A percentile compares a stretch with the other conserved stretches of the same genome.
phyloP scores from a whole-genome alignment of 2,888 invertebrate genomes.

The Acrobeloides nanus region DNA sequence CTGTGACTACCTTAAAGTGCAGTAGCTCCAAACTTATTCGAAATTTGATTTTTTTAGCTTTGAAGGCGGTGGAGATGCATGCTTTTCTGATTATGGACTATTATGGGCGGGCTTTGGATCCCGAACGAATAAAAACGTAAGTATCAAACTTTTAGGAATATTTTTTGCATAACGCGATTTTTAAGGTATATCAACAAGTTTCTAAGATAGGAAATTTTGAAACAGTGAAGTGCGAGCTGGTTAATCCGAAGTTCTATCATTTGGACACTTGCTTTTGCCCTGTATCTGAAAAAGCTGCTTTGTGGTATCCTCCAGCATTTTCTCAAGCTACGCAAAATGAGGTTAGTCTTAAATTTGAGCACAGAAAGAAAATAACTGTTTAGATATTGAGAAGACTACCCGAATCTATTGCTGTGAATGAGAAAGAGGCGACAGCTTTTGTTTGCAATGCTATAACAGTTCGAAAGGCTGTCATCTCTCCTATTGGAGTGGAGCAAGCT shows the following conservation, averaged over 20 bases:
- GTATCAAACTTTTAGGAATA: not conserved
- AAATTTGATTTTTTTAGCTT: conserved; percentile 7
- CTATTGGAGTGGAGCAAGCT: conserved; percentile 36
- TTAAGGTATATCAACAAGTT: conserved; percentile 42
- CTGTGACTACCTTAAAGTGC: too few species aligned
- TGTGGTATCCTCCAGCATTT: conserved; percentile 50
- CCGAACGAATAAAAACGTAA: conserved; percentile 37
- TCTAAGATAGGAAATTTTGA: conserved; percentile 40
- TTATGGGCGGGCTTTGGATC: conserved; percentile 52
- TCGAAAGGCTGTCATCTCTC: conserved; percentile 47
- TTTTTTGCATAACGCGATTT: not conserved
- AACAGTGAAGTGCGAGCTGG: conserved; percentile 42
- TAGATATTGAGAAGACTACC: conserved; percentile 46
- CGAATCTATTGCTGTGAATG: conserved; percentile 44
- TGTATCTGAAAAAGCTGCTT: conserved; percentile 38
- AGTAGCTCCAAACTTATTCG: too few species aligned
- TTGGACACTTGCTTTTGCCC: conserved; percentile 53
- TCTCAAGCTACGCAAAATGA: conserved; percentile 35
- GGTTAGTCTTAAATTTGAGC: conserved; percentile 18
- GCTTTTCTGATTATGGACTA: conserved; percentile 42
- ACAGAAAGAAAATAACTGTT: conserved; percentile 4
- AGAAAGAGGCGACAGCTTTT: conserved; percentile 47
- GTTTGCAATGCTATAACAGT: conserved; percentile 51
- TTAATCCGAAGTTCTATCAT: conserved; percentile 48
- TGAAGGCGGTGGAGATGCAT: conserved; percentile 53